These are phyloP conservation scores for Agrotis ipsilon DNA, from an alignment of 2,888 invertebrate genomes.

Conservation along the genomic window DNA sequence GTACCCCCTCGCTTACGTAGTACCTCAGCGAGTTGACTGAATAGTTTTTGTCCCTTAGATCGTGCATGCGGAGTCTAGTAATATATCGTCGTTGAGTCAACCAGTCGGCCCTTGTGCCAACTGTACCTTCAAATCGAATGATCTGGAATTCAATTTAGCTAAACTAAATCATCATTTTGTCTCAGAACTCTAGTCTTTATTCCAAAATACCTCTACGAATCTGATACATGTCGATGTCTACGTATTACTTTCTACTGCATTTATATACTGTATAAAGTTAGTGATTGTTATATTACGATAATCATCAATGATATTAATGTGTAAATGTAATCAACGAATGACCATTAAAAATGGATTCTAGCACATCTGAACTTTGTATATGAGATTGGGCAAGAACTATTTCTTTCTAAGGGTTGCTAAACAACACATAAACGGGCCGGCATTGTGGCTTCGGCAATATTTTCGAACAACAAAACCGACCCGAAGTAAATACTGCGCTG, in stretches of 20 bases:
- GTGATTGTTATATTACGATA: slow-evolving; percentile 33
- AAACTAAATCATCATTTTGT: neutral
- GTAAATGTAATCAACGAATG: slow-evolving; percentile 54
- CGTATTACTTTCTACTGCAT: slow-evolving; percentile 54
- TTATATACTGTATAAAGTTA: slow-evolving; percentile 50
- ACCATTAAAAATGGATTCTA: slow-evolving; percentile 41
- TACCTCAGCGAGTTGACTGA: too few relatives aligned
- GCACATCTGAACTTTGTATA: slow-evolving; percentile 38
- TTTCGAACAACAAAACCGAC: too few relatives aligned
- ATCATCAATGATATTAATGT: slow-evolving; percentile 50
- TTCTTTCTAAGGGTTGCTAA: neutral
- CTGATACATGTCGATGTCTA: slow-evolving; percentile 21
- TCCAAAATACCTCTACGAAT: slow-evolving; percentile 20
- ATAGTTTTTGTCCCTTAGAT: too few relatives aligned
- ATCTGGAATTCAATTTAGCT: neutral
- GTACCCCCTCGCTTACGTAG: too few relatives aligned
- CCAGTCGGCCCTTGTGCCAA: too few relatives aligned
- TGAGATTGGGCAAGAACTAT: slow-evolving; percentile 2
- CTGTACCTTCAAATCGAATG: neutral
- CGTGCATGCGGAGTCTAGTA: too few relatives aligned
- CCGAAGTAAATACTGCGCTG: too few relatives aligned
- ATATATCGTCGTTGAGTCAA: too few relatives aligned
- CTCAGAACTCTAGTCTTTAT: slow-evolving; percentile 31
- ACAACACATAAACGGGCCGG: too few relatives aligned
- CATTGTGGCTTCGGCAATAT: too few relatives aligned